Percentiles rank a stretch among this genome's conserved stretches.
These are phyloP conservation scores for Zoanthus sociatus DNA, from an alignment of 92 coral and sea anemone species.

Conservation along the genomic window DNA sequence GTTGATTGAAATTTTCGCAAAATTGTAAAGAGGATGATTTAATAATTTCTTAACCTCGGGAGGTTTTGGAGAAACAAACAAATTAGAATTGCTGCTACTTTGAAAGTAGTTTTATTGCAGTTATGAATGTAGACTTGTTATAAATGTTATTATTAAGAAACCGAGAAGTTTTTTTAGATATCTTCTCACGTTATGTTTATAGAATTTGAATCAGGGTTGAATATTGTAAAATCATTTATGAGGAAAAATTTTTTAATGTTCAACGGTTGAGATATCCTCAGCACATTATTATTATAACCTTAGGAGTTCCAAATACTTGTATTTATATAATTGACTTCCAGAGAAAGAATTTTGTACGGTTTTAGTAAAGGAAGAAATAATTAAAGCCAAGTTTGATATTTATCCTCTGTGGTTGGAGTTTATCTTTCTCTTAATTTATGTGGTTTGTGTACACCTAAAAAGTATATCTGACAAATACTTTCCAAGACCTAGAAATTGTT, in stretches of 20 bases:
- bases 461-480: background rate
- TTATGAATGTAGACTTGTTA: slow-evolving; percentile 91
- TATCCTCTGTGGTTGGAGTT: slow-evolving; percentile 51
- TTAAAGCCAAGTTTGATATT: slow-evolving; percentile 85
- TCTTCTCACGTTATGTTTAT: slow-evolving; percentile 84
- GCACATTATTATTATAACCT: slow-evolving; percentile 56
- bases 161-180: slow-evolving; percentile 70
- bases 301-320: slow-evolving; percentile 82
- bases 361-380: slow-evolving; percentile 81
- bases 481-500: background rate
- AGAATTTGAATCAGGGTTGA: slow-evolving; percentile 73
- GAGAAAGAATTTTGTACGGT: slow-evolving; percentile 89
- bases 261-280: slow-evolving; percentile 71
- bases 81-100: slow-evolving; percentile 88
- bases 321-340: slow-evolving; percentile 85
- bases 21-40: slow-evolving; percentile 80
- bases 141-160: slow-evolving; percentile 84
- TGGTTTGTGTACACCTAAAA: background rate
- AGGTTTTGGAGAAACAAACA: slow-evolving; percentile 73
- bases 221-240: slow-evolving; percentile 77
- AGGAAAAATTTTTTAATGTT: slow-evolving; percentile 81
- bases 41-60: slow-evolving; percentile 80
- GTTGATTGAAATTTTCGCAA: slow-evolving; percentile 92
- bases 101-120: slow-evolving; percentile 87
- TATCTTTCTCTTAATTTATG: background rate